These are phyloP conservation scores for Eupelmus urozonus DNA, from an alignment of 2,888 invertebrate genomes.

Conservation along the genomic window DNA sequence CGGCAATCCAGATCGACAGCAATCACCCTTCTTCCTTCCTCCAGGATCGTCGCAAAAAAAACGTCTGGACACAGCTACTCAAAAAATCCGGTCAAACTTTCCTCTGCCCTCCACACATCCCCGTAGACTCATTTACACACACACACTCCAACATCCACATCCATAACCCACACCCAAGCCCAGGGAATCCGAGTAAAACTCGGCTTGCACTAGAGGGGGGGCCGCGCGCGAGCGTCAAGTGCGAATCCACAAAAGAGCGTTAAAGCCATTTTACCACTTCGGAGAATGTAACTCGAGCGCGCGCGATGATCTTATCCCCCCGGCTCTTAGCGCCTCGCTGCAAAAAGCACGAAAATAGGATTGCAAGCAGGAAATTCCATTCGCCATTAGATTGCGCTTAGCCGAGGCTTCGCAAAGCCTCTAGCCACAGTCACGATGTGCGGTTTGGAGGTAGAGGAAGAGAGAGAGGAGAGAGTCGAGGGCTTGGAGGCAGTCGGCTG, in stretches of 20 bases:
- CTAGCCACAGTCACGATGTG: too few species aligned
- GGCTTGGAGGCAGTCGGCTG: not conserved
- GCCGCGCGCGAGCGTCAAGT: constrained; percentile 45
- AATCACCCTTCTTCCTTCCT: constrained; percentile 5
- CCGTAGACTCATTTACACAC: too few species aligned
- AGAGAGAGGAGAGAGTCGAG: not conserved
- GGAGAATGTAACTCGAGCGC: constrained; percentile 52
- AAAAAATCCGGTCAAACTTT: constrained; percentile 34
- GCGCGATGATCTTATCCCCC: not conserved
- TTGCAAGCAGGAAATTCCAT: constrained; percentile 16
- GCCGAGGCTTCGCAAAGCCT: too few species aligned
- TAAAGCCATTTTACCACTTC: constrained; percentile 55
- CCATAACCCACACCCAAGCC: not conserved
- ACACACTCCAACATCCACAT: not conserved
- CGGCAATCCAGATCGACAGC: constrained; percentile 5
- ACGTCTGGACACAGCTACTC: not conserved
- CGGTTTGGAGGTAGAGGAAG: not conserved
- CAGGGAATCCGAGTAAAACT: constrained; percentile 38
- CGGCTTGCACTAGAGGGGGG: constrained; percentile 17
- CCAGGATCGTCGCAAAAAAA: constrained; percentile 17
- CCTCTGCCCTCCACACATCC: not conserved
- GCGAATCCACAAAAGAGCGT: constrained; percentile 57
- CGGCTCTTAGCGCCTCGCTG: not conserved
- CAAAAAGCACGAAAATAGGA: constrained; percentile 43
- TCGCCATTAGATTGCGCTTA: too few species aligned